Evolutionary conservation across 2,888 invertebrate species (phyloP).

Genomic region (Corythucha ciliata): DNA sequence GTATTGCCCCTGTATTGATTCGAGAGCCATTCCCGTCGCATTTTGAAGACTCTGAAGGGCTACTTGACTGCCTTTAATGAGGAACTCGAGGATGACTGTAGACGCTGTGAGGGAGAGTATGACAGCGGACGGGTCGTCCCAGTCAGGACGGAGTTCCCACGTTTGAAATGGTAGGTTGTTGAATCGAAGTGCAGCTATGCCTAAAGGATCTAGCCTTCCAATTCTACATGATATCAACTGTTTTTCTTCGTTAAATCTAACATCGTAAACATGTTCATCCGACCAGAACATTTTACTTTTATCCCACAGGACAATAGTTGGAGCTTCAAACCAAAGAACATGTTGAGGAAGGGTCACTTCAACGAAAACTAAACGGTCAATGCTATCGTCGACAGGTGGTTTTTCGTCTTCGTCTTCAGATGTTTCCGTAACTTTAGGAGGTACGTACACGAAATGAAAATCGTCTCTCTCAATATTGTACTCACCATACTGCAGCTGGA

Average conservation of each 20-base stretch:
- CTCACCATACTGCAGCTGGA: constrained; percentile 26
- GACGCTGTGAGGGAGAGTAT: constrained; percentile 49
- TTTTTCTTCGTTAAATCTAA: constrained; percentile 78
- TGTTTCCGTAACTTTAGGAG: constrained; percentile 30
- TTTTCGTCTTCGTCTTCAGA: constrained; percentile 29
- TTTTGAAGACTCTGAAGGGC: constrained; percentile 49
- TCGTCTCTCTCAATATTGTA: constrained; percentile 25
- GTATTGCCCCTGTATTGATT: constrained; percentile 50
- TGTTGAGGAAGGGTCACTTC: constrained; percentile 60
- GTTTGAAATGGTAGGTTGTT: constrained; percentile 76
- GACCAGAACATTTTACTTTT: constrained; percentile 53
- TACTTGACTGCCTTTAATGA: constrained; percentile 43
- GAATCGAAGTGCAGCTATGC: constrained; percentile 62
- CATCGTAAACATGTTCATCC: constrained; percentile 61
- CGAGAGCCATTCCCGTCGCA: constrained; percentile 53
- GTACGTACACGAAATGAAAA: constrained; percentile 27
- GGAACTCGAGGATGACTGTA: constrained; percentile 49
- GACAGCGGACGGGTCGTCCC: constrained; percentile 33
- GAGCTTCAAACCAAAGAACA: constrained; percentile 70
- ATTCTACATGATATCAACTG: constrained; percentile 41
- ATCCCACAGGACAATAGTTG: constrained; percentile 62
- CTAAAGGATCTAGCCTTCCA: constrained; percentile 50
- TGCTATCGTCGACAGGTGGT: constrained; percentile 54
- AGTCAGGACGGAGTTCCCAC: constrained; percentile 65
- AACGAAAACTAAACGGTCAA: constrained; percentile 61